Evolutionary conservation across 2,797 vertebrate genomes (phyloP).

Genomic region (Tragopan temminckii): DNA sequence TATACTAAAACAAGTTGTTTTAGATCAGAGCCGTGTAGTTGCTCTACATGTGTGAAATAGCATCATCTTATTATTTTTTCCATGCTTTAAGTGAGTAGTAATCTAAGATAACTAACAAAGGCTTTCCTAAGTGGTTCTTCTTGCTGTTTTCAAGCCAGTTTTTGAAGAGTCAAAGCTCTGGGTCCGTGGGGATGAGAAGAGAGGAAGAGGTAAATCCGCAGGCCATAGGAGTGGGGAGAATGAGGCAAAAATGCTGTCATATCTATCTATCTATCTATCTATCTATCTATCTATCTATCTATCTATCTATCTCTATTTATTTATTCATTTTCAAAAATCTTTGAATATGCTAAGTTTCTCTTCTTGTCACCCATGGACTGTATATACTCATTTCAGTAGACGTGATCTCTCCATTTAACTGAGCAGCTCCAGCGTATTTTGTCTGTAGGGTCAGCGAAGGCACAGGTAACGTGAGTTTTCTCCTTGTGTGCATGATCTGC

Average conservation of each 20-base stretch:
- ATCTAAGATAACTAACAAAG: not conserved
- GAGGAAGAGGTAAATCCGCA: not conserved
- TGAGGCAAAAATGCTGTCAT: not conserved
- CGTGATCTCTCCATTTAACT: not conserved
- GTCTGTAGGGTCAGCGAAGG: not conserved
- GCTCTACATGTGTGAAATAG: not conserved
- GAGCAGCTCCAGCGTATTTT: not conserved
- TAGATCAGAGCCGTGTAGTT: not conserved
- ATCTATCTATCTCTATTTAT: not conserved
- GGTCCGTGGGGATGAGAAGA: not conserved
- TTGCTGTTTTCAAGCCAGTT: not conserved
- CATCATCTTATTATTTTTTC: not conserved
- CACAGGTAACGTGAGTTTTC: not conserved
- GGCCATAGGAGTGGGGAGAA: not conserved
- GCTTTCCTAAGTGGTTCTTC: not conserved
- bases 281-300: not conserved
- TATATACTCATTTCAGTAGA: not conserved
- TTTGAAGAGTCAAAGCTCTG: not conserved
- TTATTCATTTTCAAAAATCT: not conserved
- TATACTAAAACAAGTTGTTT: not conserved
- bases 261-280: not conserved
- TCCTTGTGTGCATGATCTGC: not conserved
- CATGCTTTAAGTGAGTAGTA: not conserved
- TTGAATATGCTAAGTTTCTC: not conserved
- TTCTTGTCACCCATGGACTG: not conserved